phyloP scores from a whole-genome alignment of 2,797 vertebrate genomes.

The Poecilia velifera region DNA sequence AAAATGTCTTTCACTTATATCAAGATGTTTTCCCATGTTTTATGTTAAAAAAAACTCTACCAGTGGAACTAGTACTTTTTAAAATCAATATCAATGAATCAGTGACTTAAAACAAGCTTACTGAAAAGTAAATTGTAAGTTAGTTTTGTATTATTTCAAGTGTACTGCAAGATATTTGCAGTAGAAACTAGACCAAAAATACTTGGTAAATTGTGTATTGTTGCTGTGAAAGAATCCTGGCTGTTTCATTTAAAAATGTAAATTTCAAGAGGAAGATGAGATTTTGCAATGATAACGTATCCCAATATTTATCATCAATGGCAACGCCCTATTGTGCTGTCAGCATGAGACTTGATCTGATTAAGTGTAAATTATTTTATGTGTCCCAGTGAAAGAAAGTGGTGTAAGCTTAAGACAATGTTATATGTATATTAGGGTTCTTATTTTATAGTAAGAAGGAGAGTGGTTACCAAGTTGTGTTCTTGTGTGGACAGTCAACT shows the following conservation, averaged over 20 bases:
- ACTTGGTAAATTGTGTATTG: too few relatives aligned
- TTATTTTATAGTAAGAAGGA: neutral
- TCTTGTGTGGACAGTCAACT: neutral
- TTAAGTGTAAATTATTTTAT: neutral
- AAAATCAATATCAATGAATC: too few relatives aligned
- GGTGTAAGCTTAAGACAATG: neutral
- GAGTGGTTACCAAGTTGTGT: neutral
- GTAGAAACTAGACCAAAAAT: too few relatives aligned
- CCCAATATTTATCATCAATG: neutral
- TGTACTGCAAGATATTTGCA: too few relatives aligned
- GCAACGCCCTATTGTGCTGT: too few relatives aligned
- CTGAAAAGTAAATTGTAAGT: too few relatives aligned
- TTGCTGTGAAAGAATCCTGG: neutral
- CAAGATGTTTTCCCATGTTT: too few relatives aligned
- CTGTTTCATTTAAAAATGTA: neutral
- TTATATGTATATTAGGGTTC: neutral
- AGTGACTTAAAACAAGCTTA: too few relatives aligned
- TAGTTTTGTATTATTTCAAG: too few relatives aligned
- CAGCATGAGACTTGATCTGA: neutral
- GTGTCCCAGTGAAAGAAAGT: neutral
- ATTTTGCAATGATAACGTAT: neutral
- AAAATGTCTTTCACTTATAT: neutral
- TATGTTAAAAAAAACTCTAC: too few relatives aligned
- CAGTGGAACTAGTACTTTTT: too few relatives aligned
- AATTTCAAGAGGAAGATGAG: neutral